Evolutionary conservation across 2,113 vertebrate genomes (phyloP).

Genomic region (Anoura caudifer): DNA sequence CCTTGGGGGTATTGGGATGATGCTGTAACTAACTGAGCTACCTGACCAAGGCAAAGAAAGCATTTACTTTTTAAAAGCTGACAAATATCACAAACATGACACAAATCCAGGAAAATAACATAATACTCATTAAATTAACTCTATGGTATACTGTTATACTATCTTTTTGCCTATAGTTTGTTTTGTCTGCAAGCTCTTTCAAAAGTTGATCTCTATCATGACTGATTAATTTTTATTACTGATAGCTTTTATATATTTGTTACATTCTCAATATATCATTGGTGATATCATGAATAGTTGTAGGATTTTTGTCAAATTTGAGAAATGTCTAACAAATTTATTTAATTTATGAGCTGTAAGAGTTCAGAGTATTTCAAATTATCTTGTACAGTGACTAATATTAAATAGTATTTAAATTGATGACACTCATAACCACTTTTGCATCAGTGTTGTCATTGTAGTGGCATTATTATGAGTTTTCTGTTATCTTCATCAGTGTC

Average conservation of each 20-base stretch:
- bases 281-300: background rate
- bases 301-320: background rate
- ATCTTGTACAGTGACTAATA: conserved; percentile 14
- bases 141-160: background rate
- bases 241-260: background rate
- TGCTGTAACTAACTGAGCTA: no score
- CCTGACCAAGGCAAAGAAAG: no score
- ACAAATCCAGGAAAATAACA: background rate
- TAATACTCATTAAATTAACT: conserved; percentile 11
- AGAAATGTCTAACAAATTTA: conserved; percentile 6
- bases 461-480: conserved; percentile 14
- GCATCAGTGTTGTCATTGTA: background rate
- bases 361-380: conserved; percentile 15
- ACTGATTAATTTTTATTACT: background rate
- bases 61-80: background rate
- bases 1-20: no score
- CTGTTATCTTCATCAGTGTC: conserved; percentile 23
- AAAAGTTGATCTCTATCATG: background rate
- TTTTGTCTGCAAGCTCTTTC: background rate
- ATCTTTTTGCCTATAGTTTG: background rate
- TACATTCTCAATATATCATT: background rate
- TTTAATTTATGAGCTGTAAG: background rate
- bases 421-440: conserved; percentile 25
- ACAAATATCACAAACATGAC: background rate
- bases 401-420: conserved; percentile 35